A percentile compares a stretch with the other conserved stretches of the same genome.
Conservation (phyloP, 2,113 vertebrate species). For the Clarias magur region DNA sequence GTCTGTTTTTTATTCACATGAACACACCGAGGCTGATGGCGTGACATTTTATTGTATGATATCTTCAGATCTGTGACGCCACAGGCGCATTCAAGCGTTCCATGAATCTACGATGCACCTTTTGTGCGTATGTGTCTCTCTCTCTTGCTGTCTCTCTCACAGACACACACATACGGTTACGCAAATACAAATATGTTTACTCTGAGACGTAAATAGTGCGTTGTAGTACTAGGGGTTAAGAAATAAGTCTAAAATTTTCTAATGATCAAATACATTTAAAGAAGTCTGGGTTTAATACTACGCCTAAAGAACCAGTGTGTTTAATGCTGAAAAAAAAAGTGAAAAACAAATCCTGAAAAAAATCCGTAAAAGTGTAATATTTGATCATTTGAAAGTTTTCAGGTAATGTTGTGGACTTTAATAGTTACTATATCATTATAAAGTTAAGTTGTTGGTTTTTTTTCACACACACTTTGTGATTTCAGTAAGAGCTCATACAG, state of each 20-base stretch:
- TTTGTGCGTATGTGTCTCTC: not conserved
- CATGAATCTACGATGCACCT: not conserved
- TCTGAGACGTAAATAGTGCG: not conserved
- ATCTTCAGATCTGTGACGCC: slow-evolving; percentile 13
- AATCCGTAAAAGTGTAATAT: not conserved
- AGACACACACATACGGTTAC: not conserved
- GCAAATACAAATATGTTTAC: too few relatives aligned
- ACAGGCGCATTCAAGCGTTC: not conserved
- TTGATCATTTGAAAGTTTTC: not conserved
- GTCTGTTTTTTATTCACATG: not conserved
- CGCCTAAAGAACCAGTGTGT: too few relatives aligned
- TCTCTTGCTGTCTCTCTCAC: not conserved
- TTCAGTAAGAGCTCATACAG: not conserved
- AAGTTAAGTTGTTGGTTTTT: too few relatives aligned
- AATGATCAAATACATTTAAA: not conserved
- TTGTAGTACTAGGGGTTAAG: not conserved
- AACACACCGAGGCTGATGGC: not conserved
- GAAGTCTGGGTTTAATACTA: not conserved
- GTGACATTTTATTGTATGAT: slow-evolving; percentile 15
- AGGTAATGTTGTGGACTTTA: not conserved
- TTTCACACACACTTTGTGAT: not conserved
- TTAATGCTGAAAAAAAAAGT: not conserved
- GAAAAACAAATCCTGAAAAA: too few relatives aligned
- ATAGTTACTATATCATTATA: not conserved
- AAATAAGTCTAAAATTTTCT: not conserved